A percentile compares a stretch with the other conserved stretches of the same genome.
These are phyloP conservation scores for Hoplostethus atlanticus DNA, from an alignment of 2,797 vertebrate genomes.

Conservation along the genomic window DNA sequence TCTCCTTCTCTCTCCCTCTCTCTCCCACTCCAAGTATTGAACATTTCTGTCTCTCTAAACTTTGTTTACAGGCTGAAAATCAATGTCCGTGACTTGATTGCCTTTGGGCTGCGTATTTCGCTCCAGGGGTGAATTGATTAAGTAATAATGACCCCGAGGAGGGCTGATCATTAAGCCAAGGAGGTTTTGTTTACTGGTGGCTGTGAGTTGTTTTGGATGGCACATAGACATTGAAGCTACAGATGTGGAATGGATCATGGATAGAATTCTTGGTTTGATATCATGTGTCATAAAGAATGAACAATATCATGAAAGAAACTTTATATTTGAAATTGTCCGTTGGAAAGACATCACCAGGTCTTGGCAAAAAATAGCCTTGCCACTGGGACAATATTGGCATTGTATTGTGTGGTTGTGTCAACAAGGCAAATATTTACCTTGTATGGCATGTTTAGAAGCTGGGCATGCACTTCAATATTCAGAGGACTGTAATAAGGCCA, in stretches of 20 bases:
- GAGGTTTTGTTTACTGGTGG: slow-evolving; percentile 82
- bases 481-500: slow-evolving; percentile 43
- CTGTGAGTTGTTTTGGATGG: slow-evolving; percentile 68
- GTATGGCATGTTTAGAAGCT: slow-evolving; percentile 15
- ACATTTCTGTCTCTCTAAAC: slow-evolving; percentile 87
- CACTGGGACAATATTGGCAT: background rate
- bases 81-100: slow-evolving; percentile 88
- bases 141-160: slow-evolving; percentile 92
- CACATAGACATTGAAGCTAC: slow-evolving; percentile 66
- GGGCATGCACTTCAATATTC: slow-evolving; percentile 33
- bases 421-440: slow-evolving; percentile 21
- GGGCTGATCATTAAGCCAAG: slow-evolving; percentile 84
- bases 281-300: slow-evolving; percentile 15
- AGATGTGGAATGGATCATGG: slow-evolving; percentile 40
- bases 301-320: background rate
- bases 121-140: slow-evolving; percentile 93
- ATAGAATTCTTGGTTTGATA: slow-evolving; percentile 21
- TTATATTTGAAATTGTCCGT: background rate
- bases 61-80: slow-evolving; percentile 89
- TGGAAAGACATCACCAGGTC: background rate
- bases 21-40: slow-evolving; percentile 79
- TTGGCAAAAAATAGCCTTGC: background rate
- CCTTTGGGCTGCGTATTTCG: slow-evolving; percentile 87
- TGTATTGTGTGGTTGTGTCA: background rate
- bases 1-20: slow-evolving; percentile 39